Percentiles rank a stretch among this genome's conserved stretches.
These are phyloP conservation scores for Musca domestica DNA, from an alignment of 1,140 invertebrate genomes.

Conservation along the genomic window DNA sequence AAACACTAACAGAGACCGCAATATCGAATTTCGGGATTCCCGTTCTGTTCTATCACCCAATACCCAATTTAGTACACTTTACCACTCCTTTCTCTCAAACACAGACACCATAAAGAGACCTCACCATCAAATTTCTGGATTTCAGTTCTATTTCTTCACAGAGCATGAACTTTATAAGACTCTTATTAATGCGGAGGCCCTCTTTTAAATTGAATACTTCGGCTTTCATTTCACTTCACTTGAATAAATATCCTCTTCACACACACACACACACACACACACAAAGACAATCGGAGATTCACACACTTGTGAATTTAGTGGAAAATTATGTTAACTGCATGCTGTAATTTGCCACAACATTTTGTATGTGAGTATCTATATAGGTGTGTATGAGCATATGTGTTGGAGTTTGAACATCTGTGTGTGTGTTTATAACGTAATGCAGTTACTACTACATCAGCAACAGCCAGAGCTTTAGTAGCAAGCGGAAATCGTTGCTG, in stretches of 20 bases:
- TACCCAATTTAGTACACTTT: no score
- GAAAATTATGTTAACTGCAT: constrained; percentile 16
- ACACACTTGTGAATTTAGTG: constrained; percentile 15
- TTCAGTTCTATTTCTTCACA: no score
- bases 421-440: not conserved
- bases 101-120: no score
- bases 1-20: no score
- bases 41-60: no score
- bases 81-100: no score
- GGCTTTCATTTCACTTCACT: no score
- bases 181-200: no score
- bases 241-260: not conserved
- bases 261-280: not conserved
- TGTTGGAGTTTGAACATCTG: not conserved
- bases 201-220: no score
- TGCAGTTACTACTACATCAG: constrained; percentile 4
- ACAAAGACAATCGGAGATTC: not conserved
- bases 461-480: not conserved
- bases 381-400: not conserved
- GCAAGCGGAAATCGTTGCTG: not conserved
- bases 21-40: no score
- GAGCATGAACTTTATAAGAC: no score
- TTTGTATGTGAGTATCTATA: not conserved
- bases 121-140: no score
- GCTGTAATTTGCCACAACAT: constrained; percentile 8